phyloP scores from a whole-genome alignment of 2,888 invertebrate species.

The Eurytoma californica region DNA sequence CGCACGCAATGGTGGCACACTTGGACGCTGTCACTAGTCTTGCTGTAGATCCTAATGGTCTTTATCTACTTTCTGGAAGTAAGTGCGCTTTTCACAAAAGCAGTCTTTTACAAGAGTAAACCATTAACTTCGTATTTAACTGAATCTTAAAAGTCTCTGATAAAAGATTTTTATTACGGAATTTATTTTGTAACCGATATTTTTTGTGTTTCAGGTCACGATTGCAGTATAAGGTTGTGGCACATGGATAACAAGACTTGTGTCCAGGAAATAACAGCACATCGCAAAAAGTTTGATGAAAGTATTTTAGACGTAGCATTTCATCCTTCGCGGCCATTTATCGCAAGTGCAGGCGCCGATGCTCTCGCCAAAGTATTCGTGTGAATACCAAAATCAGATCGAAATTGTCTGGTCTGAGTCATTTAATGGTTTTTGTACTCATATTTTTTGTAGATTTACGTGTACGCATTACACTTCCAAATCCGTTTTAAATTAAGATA shows the following conservation, averaged over 20 bases:
- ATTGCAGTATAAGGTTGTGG: constrained; percentile 99
- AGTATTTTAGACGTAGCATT: constrained; percentile 99
- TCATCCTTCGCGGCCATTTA: constrained; percentile 98
- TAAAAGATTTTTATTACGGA: too few species aligned
- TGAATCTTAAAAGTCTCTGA: too few species aligned
- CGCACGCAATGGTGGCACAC: constrained; percentile 99
- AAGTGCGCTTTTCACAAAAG: constrained; percentile 68
- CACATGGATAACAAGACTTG: constrained; percentile 99
- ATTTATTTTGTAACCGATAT: neutral
- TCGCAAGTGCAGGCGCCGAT: constrained; percentile 99
- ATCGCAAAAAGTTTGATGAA: constrained; percentile 99
- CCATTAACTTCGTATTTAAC: too few species aligned
- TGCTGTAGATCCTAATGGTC: constrained; percentile 98
- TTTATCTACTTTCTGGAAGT: constrained; percentile 98
- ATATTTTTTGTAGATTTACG: constrained; percentile 73
- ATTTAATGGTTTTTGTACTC: constrained; percentile 72
- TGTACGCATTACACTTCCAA: constrained; percentile 72
- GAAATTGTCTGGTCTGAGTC: constrained; percentile 62
- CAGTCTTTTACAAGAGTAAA: too few species aligned
- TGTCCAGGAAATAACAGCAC: constrained; percentile 99
- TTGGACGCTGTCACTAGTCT: constrained; percentile 98
- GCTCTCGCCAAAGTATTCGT: constrained; percentile 99
- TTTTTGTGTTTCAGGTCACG: constrained; percentile 82
- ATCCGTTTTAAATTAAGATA: constrained; percentile 67
- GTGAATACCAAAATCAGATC: constrained; percentile 72